Base-by-base conservation (phyloP, 2,797 vertebrate species). In the Notamacropus eugenii region DNA sequence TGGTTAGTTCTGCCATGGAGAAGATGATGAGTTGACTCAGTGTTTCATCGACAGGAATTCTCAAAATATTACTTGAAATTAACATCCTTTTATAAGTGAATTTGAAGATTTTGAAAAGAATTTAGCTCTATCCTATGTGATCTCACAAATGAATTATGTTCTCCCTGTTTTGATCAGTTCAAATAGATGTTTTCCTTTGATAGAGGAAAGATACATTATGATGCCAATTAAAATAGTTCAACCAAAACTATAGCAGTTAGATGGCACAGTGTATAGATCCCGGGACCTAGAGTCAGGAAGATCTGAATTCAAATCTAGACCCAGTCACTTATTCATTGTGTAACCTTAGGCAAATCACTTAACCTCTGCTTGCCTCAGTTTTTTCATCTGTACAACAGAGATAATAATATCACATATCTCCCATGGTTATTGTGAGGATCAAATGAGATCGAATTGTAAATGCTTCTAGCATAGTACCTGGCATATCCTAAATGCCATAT, bases 381-480 rank as follows among this genome's bases (percentile, higher is more conserved):
- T 87, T 87, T 87, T 50, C 8, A 46, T 87, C 74, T 50, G 1
- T 46, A 27, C 46, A 50, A 12, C 27, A 5, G 40, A 50, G 22
- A 87, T 46, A 50, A 46, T 46, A 62, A 34, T 62, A 87, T 1
- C 5, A 74, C 2, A 74, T 74, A 74, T 19, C n/a, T 40, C 67
- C n/a, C n/a, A 74, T 6, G 54, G 34, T 29, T 93, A 55, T 12
- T 74, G 28, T 74, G 34, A 74, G 34, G 52, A 40, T 93, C 93
- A 57, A 87, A 13, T 59, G 90, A 91, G 6, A 93, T 96, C 92
- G 46, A 2, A 74, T 16, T 27, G 90, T 40, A 50, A 95, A 24
- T 29, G 67, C 13, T 94, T 34, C 91, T 93, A 94, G 90, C 90
- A 91, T 91, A 90, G 12, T 87, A 31, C 55, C 90, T 93, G 59